Percentiles rank a stretch among this genome's conserved stretches.
Conservation (phyloP, 2,888 invertebrate species). For the Drosophila testacea region DNA sequence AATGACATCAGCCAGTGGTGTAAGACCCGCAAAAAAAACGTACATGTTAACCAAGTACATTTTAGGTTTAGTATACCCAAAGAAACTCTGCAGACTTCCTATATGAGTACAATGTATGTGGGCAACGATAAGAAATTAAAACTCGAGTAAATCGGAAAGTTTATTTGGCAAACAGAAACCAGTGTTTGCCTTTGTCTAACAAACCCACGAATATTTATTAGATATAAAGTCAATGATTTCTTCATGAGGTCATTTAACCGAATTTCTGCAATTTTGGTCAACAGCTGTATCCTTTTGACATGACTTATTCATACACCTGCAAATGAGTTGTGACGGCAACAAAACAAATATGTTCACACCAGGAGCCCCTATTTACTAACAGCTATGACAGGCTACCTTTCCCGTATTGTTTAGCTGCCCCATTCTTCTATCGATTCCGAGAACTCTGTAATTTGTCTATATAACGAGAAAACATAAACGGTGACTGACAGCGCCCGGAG, state of each 20-base stretch:
- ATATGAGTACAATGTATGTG: conserved; percentile 4
- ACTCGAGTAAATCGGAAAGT: conserved; percentile 34
- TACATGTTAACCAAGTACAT: neutral
- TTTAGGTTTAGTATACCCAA: neutral
- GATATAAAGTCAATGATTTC: conserved; percentile 12
- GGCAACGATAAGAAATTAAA: conserved; percentile 32
- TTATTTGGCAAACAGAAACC: conserved; percentile 40
- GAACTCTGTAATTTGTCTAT: conserved; percentile 48
- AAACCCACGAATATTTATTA: conserved; percentile 1
- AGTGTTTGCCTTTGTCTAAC: conserved; percentile 14
- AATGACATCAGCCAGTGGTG: conserved; percentile 54
- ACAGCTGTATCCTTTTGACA: conserved; percentile 31
- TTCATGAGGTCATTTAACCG: conserved; percentile 3
- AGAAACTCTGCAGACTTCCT: neutral
- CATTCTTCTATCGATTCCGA: conserved; percentile 52
- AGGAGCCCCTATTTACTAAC: conserved; percentile 36
- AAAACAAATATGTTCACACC: conserved; percentile 31
- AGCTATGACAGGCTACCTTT: conserved; percentile 28
- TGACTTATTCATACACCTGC: conserved; percentile 1
- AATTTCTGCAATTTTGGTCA: conserved; percentile 22
- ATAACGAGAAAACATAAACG: conserved; percentile 48
- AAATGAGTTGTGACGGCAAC: conserved; percentile 23
- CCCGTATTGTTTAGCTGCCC: conserved; percentile 3
- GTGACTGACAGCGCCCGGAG: conserved; percentile 22
- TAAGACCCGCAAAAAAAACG: conserved; percentile 27